Evolutionary conservation across 2,797 vertebrate genomes (phyloP).

Genomic region (Scolopax rusticola): DNA sequence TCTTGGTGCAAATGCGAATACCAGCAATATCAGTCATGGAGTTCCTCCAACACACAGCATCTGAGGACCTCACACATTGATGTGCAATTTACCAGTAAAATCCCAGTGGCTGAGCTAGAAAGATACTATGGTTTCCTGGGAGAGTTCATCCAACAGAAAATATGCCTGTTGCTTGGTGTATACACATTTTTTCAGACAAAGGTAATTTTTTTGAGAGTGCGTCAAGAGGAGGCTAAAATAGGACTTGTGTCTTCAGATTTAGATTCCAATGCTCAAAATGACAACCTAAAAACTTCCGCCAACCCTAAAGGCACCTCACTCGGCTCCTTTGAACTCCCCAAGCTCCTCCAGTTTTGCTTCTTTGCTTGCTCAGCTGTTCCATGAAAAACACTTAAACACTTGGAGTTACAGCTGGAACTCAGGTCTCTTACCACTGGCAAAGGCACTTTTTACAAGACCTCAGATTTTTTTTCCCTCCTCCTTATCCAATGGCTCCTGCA

Average conservation of each 20-base stretch:
- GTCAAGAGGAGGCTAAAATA: not conserved
- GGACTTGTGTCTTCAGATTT: not conserved
- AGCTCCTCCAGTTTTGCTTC: conserved; percentile 4
- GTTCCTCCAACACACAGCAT: not conserved
- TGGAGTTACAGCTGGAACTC: not conserved
- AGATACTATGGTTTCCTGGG: conserved; percentile 33
- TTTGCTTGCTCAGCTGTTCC: conserved; percentile 15
- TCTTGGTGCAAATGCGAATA: conserved; percentile 3
- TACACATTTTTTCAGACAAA: not conserved
- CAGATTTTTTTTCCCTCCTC: not conserved
- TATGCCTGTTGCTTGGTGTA: not conserved
- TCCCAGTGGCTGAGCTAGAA: conserved; percentile 2
- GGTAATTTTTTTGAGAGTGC: not conserved
- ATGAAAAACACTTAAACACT: not conserved
- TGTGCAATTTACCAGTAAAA: conserved; percentile 8
- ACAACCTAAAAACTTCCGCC: not conserved
- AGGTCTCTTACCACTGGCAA: conserved; percentile 7
- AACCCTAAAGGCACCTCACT: conserved; percentile 28
- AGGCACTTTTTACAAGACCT: not conserved
- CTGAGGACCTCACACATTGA: conserved; percentile 33
- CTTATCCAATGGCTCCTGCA: not conserved
- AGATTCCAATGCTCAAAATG: not conserved
- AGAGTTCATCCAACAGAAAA: conserved; percentile 46
- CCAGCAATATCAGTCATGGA: not conserved
- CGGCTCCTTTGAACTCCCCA: not conserved